A percentile compares a stretch with the other conserved stretches of the same genome.
phyloP scores from a whole-genome alignment of 2,113 vertebrate species.

The Phylloscopus whistleri region DNA sequence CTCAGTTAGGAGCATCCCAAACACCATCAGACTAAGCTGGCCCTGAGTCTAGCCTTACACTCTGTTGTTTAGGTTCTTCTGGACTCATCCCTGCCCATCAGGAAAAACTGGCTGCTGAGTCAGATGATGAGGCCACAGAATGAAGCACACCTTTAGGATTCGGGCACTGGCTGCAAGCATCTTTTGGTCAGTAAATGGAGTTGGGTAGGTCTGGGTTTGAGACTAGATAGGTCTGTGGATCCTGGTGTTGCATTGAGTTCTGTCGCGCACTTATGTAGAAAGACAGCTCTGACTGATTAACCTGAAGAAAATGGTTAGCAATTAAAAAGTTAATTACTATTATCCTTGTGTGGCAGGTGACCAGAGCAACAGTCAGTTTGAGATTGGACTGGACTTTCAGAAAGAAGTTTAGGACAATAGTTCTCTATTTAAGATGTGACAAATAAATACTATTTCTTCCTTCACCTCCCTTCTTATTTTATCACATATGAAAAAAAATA shows the following conservation, averaged over 20 bases:
- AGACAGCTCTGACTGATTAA: neutral
- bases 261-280: neutral
- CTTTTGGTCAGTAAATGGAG: neutral
- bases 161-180: neutral
- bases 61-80: neutral
- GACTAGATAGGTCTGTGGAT: neutral
- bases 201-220: neutral
- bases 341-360: neutral
- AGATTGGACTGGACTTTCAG: neutral
- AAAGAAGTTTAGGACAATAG: neutral
- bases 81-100: neutral
- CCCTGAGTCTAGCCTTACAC: neutral
- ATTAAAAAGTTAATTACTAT: neutral
- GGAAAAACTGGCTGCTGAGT: neutral
- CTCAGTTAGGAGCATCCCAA: neutral
- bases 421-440: neutral
- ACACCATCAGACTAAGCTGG: neutral
- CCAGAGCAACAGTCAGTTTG: neutral
- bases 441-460: neutral
- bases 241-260: neutral
- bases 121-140: neutral
- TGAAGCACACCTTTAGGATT: neutral
- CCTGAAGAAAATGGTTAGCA: neutral
- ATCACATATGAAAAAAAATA: neutral
- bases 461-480: neutral